Percentiles rank a stretch among this genome's conserved stretches.
Conservation (phyloP, 2,888 invertebrate genomes). For the Alentia gelatinosa region DNA sequence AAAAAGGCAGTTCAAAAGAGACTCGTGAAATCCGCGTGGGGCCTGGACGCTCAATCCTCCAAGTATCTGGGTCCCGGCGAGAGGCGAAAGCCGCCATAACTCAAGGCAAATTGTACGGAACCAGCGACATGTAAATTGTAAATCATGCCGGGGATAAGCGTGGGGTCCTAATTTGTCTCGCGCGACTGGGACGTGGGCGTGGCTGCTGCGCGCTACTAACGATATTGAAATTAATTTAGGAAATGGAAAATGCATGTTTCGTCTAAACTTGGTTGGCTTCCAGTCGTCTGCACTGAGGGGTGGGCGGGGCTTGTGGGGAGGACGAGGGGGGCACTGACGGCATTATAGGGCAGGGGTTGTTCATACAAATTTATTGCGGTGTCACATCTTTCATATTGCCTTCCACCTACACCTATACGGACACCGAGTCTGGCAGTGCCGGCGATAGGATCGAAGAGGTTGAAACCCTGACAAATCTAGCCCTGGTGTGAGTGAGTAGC, state of each 20-base stretch:
- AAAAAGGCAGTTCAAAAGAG: conserved; percentile 10
- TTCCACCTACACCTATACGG: background rate
- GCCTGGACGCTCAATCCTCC: background rate
- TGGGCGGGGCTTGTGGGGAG: background rate
- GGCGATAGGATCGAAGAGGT: background rate
- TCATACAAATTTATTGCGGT: conserved; percentile 24
- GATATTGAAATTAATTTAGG: conserved; percentile 53
- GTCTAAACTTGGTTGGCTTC: conserved; percentile 33
- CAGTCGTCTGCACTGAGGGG: background rate
- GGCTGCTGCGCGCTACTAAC: background rate
- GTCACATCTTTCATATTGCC: background rate
- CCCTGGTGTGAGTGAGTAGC: background rate
- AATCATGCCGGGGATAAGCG: conserved; percentile 30
- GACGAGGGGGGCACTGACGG: background rate
- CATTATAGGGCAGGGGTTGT: conserved; percentile 19
- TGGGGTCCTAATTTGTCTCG: background rate
- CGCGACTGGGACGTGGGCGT: background rate
- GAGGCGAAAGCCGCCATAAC: background rate
- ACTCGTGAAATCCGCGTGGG: background rate
- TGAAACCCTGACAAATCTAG: conserved; percentile 10
- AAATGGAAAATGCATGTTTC: conserved; percentile 49
- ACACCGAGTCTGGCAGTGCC: background rate
- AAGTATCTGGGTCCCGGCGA: background rate
- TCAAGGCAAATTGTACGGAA: conserved; percentile 20
- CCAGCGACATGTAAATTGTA: conserved; percentile 22